These are phyloP conservation scores for Cricetomys ansorgei DNA, from an alignment of 2,113 vertebrate species.

Conservation along the genomic window DNA sequence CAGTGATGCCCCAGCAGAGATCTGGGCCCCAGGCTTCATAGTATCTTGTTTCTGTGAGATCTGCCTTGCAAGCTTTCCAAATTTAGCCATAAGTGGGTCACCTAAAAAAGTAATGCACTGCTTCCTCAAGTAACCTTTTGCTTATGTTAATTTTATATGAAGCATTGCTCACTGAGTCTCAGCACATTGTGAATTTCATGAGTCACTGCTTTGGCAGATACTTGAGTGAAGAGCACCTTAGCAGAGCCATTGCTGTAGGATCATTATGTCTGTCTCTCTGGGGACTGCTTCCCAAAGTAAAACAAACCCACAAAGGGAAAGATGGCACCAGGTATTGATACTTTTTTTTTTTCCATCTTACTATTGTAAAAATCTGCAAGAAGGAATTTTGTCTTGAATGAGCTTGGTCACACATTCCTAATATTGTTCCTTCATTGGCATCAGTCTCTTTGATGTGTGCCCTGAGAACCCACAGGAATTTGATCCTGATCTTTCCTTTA, in stretches of 20 bases:
- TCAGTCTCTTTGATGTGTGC: neutral
- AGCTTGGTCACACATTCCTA: neutral
- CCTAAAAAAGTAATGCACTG: constrained; percentile 80
- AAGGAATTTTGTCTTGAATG: neutral
- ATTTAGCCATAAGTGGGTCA: constrained; percentile 80
- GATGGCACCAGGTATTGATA: neutral
- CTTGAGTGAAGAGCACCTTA: constrained; percentile 62
- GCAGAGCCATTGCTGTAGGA: constrained; percentile 28
- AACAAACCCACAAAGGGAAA: neutral
- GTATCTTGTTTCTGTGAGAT: constrained; percentile 61
- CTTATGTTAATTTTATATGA: constrained; percentile 80
- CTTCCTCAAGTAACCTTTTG: constrained; percentile 78
- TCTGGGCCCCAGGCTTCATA: constrained; percentile 45
- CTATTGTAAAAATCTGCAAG: neutral
- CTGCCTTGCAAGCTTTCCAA: constrained; percentile 74
- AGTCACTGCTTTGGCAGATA: constrained; percentile 71
- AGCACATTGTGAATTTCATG: constrained; percentile 78
- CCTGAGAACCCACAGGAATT: neutral
- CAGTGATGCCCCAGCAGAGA: constrained; percentile 38
- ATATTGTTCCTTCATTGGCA: neutral
- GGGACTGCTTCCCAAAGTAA: neutral
- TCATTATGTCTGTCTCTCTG: constrained; percentile 30
- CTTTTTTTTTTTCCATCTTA: neutral
- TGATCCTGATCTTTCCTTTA: neutral
- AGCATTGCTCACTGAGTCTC: constrained; percentile 69